phyloP scores from a whole-genome alignment of 2,888 invertebrate genomes.

The Drosophila algonquin region DNA sequence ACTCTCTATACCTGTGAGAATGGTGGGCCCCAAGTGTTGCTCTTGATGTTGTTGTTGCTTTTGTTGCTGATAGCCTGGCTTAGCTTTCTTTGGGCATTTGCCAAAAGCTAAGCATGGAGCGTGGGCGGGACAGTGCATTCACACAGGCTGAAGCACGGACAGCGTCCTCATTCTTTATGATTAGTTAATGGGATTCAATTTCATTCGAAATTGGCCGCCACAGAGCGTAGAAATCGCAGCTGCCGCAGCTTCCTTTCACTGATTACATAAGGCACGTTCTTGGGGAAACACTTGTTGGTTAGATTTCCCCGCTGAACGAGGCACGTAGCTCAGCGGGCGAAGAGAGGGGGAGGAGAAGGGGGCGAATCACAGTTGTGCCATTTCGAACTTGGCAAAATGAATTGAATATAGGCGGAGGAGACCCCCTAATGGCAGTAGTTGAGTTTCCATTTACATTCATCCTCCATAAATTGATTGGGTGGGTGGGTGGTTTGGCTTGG shows the following conservation, averaged over 20 bases:
- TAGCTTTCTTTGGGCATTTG: conserved; percentile 38
- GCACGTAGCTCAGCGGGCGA: conserved; percentile 55
- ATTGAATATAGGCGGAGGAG: conserved; percentile 58
- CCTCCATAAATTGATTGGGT: conserved; percentile 31
- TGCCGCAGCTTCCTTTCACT: conserved; percentile 33
- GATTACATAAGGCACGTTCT: conserved; percentile 64
- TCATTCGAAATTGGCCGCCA: conserved; percentile 48
- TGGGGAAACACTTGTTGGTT: conserved; percentile 72
- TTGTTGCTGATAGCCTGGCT: conserved; percentile 33
- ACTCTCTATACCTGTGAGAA: background rate
- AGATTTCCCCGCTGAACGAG: conserved; percentile 1
- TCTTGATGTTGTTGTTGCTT: conserved; percentile 29
- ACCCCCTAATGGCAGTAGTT: conserved; percentile 37
- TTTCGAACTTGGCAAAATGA: conserved; percentile 60
- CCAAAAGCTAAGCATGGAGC: conserved; percentile 72
- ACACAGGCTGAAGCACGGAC: conserved; percentile 24
- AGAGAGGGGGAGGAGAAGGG: background rate
- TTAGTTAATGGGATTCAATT: conserved; percentile 75
- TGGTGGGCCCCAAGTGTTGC: conserved; percentile 22
- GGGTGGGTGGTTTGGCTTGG: background rate
- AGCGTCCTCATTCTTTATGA: conserved; percentile 48
- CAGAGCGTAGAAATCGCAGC: conserved; percentile 44
- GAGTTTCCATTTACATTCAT: conserved; percentile 37
- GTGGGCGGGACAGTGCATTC: conserved; percentile 54
- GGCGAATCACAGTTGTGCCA: conserved; percentile 60